Conservation (phyloP, 2,113 vertebrate species). For the Gallinago undulata region DNA sequence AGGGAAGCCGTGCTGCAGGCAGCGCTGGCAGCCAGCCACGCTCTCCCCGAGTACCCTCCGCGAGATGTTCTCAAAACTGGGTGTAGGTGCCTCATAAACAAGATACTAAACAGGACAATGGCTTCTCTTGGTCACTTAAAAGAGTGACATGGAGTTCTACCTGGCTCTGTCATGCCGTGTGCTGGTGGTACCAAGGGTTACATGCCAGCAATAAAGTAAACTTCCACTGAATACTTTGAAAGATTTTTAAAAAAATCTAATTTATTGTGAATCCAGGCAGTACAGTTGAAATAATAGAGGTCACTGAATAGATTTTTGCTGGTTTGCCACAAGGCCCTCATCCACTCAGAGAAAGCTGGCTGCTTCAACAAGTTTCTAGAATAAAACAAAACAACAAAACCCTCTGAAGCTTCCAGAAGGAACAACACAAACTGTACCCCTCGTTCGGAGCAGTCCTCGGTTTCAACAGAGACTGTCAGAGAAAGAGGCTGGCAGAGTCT, state of each 20-base stretch:
- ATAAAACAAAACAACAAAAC: constrained; percentile 14
- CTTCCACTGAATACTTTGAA: background rate
- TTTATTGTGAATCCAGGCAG: background rate
- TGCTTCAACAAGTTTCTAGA: constrained; percentile 11
- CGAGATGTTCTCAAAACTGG: background rate
- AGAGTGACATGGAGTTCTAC: background rate
- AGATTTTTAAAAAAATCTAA: background rate
- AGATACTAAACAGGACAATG: background rate
- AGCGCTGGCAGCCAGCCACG: background rate
- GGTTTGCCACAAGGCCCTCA: constrained; percentile 15
- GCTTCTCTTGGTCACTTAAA: background rate
- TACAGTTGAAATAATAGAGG: background rate
- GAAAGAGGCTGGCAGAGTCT: background rate
- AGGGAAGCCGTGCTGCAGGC: background rate
- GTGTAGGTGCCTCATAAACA: background rate
- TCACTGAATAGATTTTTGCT: background rate
- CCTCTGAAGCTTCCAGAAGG: constrained; percentile 41
- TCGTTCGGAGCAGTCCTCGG: accelerated
- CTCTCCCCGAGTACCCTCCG: background rate
- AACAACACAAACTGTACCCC: constrained; percentile 13
- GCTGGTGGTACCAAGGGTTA: background rate
- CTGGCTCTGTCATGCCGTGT: background rate
- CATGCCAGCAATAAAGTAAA: background rate
- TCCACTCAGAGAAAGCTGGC: background rate
- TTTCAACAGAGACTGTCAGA: background rate